Base-by-base conservation (phyloP, 2,888 invertebrate species). In the Aporophyla lueneburgensis region DNA sequence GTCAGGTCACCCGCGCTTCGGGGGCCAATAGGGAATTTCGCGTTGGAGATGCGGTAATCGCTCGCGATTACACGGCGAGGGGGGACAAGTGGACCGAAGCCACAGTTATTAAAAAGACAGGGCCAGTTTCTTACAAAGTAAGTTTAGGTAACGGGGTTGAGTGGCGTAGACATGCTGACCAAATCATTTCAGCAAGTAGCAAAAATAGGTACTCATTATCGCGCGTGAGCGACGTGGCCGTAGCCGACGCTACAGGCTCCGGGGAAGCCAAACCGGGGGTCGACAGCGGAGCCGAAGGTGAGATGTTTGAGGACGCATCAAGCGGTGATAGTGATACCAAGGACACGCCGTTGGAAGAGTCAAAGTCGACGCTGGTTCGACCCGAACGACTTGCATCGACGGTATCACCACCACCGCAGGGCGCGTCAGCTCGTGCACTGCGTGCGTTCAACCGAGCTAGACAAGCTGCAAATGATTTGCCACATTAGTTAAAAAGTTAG, bases 61-160 rank as follows among this genome's bases (percentile, higher is more conserved):
- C 67, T 40, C 53, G 67, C 16, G 40, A 68, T 54, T 54, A 68
- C 5, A 56, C 43, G 12, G 40, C 19, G 54, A 68, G n/a, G 43
- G 54, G 40, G 43, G 54, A 68, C 12, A 68, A 68, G 68, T 67
- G 67, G 24, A 40, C 54, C 53, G 6, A 67, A 24, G 67, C 33
- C 54, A 40, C 27, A 5, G 66, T 66, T 14, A n/a, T 53, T 5
- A 33, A 66, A 33, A n/a, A 51, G 0, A 66, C 51, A 33, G 51
- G 51, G 19, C 67, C 54, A 19, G 19, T 54, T 2, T 54, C 53
- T 1, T 67, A 54, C 21, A 67, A 67, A 54, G 53, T 67, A 10
- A 14, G 33, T 54, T 27, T n/a, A 53, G 54, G 16, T 16, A 54
- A 54, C n/a, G 67, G 54, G 53, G 33, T 67, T 16, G 54, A 67